Evolutionary conservation across 2,888 invertebrate genomes (phyloP), one percentile per base, ranked within the genome.

Genomic region (Ditylenchus weischeri): DNA sequence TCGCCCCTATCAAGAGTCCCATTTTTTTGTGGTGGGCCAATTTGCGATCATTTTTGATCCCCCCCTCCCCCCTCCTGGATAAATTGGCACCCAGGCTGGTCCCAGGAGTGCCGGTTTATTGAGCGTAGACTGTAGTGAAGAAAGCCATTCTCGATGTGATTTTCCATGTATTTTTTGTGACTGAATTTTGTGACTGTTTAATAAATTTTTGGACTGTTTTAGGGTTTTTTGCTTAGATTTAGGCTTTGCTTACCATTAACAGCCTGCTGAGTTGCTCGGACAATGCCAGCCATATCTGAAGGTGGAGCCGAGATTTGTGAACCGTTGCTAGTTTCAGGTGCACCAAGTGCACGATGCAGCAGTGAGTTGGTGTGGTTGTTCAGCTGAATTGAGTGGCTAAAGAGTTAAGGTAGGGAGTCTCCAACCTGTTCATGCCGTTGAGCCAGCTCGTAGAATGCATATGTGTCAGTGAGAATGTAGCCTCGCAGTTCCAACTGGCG

Each of bases 401-500:
- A 68, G 3, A 66, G 43, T 15, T 65, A 65, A 38, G 61, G 47
- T 7, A 63, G 66, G 0, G 51, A 67, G 23, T 11, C 18, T n/a
- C 54, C 21, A 23, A 51, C 15, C 29, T 78, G 70, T 57, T 79
- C 70, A 67, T 81, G 80, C 85, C 84, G 82, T 64, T 83, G 75
- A 48, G 84, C 85, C 70, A 84, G 82, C 70, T 82, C 86, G 83
- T 90, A 91, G 83, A 91, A 91, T 72, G 88, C 87, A 51, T 90
- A 89, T 82, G 90, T 90, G 76, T 90, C 86, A 77, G 90, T 89
- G 58, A 92, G 86, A 71, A 92, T 88, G 76, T 88, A 87, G 80
- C 90, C 89, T 62, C 92, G 86, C 72, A 89, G 87, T 78, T 91
- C 90, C 75, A 92, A 85, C 79, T 90, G 88, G 72, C 87, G 57